Evolutionary conservation across 2,113 vertebrate genomes (phyloP).

Genomic region (Cyrtonyx montezumae): DNA sequence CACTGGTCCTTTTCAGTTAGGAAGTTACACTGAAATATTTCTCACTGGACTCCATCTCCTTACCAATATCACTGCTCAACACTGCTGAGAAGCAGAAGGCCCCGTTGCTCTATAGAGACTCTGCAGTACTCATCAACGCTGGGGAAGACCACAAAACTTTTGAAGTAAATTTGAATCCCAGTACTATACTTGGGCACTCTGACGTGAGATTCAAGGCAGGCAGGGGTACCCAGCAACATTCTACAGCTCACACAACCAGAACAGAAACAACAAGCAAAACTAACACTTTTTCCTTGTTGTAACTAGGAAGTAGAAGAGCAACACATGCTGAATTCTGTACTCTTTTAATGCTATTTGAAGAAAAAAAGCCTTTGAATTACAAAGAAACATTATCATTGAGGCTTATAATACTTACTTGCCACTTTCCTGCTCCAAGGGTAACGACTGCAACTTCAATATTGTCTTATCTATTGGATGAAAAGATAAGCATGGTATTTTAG

Average conservation of each 20-base stretch:
- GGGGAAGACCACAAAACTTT: not conserved
- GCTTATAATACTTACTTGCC: slow-evolving; percentile 58
- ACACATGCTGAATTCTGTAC: not conserved
- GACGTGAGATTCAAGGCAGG: not conserved
- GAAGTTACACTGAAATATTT: not conserved
- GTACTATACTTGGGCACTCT: not conserved
- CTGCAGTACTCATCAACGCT: not conserved
- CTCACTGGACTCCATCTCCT: not conserved
- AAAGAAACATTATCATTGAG: not conserved
- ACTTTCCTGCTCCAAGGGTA: slow-evolving; percentile 33
- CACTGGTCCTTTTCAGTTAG: not conserved
- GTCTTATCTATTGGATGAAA: slow-evolving; percentile 53
- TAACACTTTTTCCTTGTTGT: too few species aligned
- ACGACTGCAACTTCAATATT: slow-evolving; percentile 58
- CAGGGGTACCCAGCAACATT: not conserved
- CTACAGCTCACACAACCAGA: not conserved
- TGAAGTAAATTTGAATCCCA: not conserved
- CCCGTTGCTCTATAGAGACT: too few species aligned
- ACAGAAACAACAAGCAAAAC: not conserved
- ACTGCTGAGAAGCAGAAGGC: not conserved
- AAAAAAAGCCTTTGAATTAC: not conserved
- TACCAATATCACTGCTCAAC: not conserved
- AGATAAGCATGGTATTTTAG: not conserved
- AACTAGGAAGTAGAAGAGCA: not conserved
- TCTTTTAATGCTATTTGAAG: not conserved